Conservation (phyloP, 2,888 invertebrate species). For the Drosophila colorata region DNA sequence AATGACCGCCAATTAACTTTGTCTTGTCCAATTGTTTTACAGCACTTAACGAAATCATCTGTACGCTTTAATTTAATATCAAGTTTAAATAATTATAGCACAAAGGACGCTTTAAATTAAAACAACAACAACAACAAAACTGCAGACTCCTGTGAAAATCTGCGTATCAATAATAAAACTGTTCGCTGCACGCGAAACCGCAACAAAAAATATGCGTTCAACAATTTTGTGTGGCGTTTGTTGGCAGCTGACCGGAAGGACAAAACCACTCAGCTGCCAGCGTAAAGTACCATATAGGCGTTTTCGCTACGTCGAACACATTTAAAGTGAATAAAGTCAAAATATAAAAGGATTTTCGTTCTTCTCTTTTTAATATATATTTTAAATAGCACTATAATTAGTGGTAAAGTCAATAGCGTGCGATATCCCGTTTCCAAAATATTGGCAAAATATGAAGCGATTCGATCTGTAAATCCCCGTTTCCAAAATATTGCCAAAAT, state of each 20-base stretch:
- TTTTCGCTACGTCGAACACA: too few species aligned
- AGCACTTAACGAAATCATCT: conserved; percentile 28
- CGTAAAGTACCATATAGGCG: neutral
- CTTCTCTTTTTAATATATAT: too few species aligned
- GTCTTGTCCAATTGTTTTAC: conserved; percentile 27
- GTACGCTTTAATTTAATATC: conserved; percentile 57
- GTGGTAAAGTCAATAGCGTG: too few species aligned
- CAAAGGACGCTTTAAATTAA: conserved; percentile 9
- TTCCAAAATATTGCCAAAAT: too few species aligned
- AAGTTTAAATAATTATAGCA: conserved; percentile 29
- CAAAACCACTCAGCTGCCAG: conserved; percentile 10
- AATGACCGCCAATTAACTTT: conserved; percentile 60
- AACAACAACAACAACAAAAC: neutral
- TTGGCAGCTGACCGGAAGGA: conserved; percentile 24
- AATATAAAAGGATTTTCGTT: too few species aligned
- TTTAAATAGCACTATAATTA: too few species aligned
- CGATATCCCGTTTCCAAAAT: too few species aligned
- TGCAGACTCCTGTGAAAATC: conserved; percentile 6
- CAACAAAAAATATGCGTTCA: conserved; percentile 38
- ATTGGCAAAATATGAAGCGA: too few species aligned
- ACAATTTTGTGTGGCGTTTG: conserved; percentile 29
- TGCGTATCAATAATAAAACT: conserved; percentile 54
- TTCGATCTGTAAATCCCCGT: too few species aligned
- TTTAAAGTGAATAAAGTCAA: too few species aligned
- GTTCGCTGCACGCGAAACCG: conserved; percentile 21